phyloP scores from a whole-genome alignment of 2,113 vertebrate genomes.

The Plestiodon gilberti region DNA sequence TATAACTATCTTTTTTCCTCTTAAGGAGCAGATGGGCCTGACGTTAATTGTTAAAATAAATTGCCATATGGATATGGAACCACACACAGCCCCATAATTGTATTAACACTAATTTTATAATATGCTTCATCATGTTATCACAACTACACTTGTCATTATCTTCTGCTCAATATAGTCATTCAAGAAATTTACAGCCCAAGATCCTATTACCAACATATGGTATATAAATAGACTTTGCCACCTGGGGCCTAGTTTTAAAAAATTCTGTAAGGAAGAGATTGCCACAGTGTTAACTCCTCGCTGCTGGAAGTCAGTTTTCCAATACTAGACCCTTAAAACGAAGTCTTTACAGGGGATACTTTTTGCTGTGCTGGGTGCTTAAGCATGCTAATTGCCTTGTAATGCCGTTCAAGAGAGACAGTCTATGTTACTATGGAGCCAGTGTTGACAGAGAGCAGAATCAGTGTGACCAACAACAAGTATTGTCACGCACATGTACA shows the following conservation, averaged over 20 bases:
- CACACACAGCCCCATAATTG: conserved; percentile 80
- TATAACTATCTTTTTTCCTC: conserved; percentile 50
- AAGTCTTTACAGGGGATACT: conserved; percentile 51
- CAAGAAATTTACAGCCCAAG: conserved; percentile 61
- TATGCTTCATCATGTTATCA: conserved; percentile 72
- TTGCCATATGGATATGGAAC: conserved; percentile 79
- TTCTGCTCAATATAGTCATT: conserved; percentile 71
- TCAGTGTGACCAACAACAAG: neutral
- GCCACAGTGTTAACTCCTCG: conserved; percentile 58
- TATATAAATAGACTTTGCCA: conserved; percentile 70
- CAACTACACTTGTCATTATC: conserved; percentile 67
- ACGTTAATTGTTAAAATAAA: conserved; percentile 79
- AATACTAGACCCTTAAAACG: conserved; percentile 47
- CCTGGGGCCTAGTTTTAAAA: conserved; percentile 58
- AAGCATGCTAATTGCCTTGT: conserved; percentile 63
- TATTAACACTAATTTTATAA: conserved; percentile 78
- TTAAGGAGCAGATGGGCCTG: conserved; percentile 79
- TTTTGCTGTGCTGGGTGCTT: conserved; percentile 62
- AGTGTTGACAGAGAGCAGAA: neutral
- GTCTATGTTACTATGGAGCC: neutral
- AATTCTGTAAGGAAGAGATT: conserved; percentile 49
- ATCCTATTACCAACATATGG: conserved; percentile 69
- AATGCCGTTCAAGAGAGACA: conserved; percentile 32
- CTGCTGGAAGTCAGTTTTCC: conserved; percentile 63
- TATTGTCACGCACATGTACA: too few relatives aligned